Evolutionary conservation across 1,140 invertebrate species (phyloP).

Genomic region (Lanistes nyassanus): DNA sequence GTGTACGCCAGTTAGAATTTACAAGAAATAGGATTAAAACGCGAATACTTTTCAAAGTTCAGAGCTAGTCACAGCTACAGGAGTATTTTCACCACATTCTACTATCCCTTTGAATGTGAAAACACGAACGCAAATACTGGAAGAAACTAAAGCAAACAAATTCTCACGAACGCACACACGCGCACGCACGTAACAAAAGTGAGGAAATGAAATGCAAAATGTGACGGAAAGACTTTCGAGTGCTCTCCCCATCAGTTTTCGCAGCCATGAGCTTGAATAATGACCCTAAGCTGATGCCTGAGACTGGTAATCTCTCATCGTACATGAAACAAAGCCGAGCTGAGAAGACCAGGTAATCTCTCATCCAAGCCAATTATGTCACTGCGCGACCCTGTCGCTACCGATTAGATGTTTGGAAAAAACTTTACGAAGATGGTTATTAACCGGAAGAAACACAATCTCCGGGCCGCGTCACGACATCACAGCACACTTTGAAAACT

Average conservation of each 20-base stretch:
- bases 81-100: background rate
- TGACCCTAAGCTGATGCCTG: too few species aligned
- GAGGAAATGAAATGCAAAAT: background rate
- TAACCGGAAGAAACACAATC: too few species aligned
- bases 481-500: too few species aligned
- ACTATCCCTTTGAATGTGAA: background rate
- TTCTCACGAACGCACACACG: background rate
- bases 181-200: background rate
- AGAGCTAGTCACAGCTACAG: background rate
- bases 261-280: too few species aligned
- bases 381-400: too few species aligned
- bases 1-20: background rate
- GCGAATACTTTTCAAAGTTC: background rate
- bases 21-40: background rate
- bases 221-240: background rate
- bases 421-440: too few species aligned
- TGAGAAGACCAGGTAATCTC: too few species aligned
- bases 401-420: too few species aligned
- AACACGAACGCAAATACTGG: background rate
- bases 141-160: background rate
- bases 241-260: background rate
- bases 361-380: too few species aligned
- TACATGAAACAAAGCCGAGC: too few species aligned
- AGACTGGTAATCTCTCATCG: too few species aligned
- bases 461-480: too few species aligned